Conservation (phyloP, 2,113 vertebrate genomes). For the Alouatta palliata region DNA sequence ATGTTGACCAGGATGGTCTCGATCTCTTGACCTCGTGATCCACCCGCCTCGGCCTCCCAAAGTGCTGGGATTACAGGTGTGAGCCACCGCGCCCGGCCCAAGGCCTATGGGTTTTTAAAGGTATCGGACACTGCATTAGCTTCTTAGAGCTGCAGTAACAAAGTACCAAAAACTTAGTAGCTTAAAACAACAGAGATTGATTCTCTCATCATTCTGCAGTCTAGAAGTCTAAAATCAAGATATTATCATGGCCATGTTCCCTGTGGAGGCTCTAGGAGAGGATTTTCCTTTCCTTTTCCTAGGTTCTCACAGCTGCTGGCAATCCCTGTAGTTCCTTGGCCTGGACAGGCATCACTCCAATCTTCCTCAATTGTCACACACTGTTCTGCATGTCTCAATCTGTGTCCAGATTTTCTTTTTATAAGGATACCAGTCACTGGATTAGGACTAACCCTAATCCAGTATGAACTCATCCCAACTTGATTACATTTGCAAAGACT, state of each 20-base stretch:
- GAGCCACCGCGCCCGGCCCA: no score
- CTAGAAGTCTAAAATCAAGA: neutral
- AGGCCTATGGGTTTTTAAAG: neutral
- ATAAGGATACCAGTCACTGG: neutral
- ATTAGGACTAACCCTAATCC: neutral
- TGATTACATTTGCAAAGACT: neutral
- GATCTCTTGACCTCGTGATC: no score
- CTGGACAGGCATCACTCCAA: neutral
- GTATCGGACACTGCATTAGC: neutral
- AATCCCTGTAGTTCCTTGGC: neutral
- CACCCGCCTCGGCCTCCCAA: no score
- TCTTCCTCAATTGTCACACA: neutral
- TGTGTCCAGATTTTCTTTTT: conserved; percentile 8
- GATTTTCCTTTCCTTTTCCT: neutral
- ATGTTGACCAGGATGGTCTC: no score
- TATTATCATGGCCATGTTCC: neutral
- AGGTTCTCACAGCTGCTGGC: neutral
- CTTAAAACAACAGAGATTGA: neutral
- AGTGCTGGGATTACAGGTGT: no score
- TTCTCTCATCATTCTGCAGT: neutral
- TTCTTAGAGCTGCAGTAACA: neutral
- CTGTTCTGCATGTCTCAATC: neutral
- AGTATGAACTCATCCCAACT: neutral
- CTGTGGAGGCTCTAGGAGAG: neutral
- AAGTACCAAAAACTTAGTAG: neutral